phyloP scores from a whole-genome alignment of 2,888 invertebrate species.

The Eucera pruinosa region DNA sequence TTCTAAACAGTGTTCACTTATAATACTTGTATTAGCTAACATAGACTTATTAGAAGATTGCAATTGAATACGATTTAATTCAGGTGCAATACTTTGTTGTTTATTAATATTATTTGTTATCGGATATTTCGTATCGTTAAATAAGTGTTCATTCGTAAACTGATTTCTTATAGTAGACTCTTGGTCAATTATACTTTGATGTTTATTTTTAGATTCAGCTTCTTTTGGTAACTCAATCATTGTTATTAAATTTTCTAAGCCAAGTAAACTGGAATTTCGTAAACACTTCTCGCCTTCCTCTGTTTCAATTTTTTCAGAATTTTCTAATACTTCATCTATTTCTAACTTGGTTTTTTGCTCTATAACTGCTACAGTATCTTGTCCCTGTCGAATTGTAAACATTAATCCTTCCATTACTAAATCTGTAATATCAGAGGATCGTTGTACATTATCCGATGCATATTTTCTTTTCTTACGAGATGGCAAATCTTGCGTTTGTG shows the following conservation, averaged over 20 bases:
- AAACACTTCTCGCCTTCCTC: conserved; percentile 80
- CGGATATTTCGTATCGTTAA: not conserved
- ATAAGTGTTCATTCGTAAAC: not conserved
- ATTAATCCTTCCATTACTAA: conserved; percentile 83
- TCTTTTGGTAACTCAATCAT: conserved; percentile 77
- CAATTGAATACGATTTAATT: not conserved
- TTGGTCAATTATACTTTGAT: not conserved
- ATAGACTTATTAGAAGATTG: not conserved
- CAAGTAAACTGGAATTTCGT: conserved; percentile 80
- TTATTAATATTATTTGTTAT: not conserved
- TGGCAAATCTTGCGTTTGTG: conserved; percentile 32
- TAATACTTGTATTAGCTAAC: conserved; percentile 20
- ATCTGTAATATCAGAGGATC: conserved; percentile 81
- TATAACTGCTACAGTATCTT: conserved; percentile 79
- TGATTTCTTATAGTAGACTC: conserved; percentile 7
- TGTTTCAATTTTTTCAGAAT: conserved; percentile 81
- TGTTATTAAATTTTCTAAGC: conserved; percentile 80
- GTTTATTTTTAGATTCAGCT: conserved; percentile 7
- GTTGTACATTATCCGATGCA: conserved; percentile 53
- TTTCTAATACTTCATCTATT: conserved; percentile 82
- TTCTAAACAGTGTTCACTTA: conserved; percentile 6
- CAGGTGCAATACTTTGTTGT: not conserved
- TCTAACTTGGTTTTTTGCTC: conserved; percentile 82
- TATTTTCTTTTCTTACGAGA: conserved; percentile 26
- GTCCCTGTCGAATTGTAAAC: conserved; percentile 81